Conservation (phyloP, 2,888 invertebrate genomes). For the Dasypogon diadema region DNA sequence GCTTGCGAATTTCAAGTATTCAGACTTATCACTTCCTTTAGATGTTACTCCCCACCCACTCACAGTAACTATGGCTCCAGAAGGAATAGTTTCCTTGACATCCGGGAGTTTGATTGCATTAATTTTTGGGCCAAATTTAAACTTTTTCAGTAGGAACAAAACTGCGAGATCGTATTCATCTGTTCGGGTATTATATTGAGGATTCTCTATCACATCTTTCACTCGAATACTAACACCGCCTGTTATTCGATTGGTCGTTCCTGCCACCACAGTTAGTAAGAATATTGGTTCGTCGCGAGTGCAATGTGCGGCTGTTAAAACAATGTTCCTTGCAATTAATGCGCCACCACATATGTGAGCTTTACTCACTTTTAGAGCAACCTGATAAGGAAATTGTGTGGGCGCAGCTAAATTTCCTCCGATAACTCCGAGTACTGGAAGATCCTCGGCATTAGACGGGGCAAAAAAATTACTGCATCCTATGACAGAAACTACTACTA, state of each 20-base stretch:
- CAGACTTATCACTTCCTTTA: background rate
- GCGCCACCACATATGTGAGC: constrained; percentile 15
- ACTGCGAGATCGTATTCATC: background rate
- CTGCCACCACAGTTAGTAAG: constrained; percentile 9
- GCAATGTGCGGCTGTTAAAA: constrained; percentile 15
- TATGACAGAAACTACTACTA: too few species aligned
- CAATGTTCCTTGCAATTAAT: background rate
- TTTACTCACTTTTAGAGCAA: background rate
- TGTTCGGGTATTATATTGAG: background rate
- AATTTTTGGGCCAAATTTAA: background rate
- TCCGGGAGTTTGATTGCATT: background rate
- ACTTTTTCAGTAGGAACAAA: constrained; percentile 1
- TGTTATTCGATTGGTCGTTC: background rate
- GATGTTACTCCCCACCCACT: constrained; percentile 10
- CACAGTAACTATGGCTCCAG: background rate
- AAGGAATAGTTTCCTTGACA: background rate
- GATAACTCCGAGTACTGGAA: background rate
- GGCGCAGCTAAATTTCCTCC: background rate
- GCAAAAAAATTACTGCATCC: too few species aligned
- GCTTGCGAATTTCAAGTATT: background rate
- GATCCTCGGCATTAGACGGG: too few species aligned
- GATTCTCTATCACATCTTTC: background rate
- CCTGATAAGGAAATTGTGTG: background rate
- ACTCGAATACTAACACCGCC: background rate
- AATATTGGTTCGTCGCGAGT: background rate